These are phyloP conservation scores for Megalonaias nervosa DNA, from an alignment of 1,140 invertebrate genomes.

Conservation along the genomic window DNA sequence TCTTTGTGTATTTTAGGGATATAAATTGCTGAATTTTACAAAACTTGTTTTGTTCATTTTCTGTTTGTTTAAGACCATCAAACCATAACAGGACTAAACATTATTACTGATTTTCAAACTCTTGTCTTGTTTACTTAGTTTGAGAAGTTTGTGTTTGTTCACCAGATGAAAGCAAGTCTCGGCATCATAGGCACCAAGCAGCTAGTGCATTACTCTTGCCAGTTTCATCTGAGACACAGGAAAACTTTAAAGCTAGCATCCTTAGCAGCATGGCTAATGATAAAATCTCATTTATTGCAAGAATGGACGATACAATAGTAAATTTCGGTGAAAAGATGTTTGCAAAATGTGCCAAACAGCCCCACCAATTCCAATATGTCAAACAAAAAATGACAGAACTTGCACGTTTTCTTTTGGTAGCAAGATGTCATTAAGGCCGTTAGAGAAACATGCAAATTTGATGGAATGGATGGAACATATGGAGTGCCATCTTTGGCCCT, in stretches of 20 bases:
- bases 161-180: neutral
- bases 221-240: neutral
- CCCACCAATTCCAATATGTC: no score
- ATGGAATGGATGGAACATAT: neutral
- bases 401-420: slow-evolving; percentile 16
- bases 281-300: neutral
- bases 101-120: no score
- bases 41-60: no score
- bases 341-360: no score
- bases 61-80: no score
- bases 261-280: slow-evolving; percentile 1
- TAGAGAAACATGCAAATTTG: slow-evolving; percentile 4
- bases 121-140: no score
- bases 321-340: neutral
- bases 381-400: neutral
- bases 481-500: neutral
- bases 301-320: neutral
- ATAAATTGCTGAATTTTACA: no score
- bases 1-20: no score
- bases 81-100: no score
- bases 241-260: neutral
- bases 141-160: no score
- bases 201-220: neutral
- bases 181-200: neutral
- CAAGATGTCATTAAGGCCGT: slow-evolving; percentile 7